Conservation (phyloP, 2,888 invertebrate genomes). For the Drosophila yooni region DNA sequence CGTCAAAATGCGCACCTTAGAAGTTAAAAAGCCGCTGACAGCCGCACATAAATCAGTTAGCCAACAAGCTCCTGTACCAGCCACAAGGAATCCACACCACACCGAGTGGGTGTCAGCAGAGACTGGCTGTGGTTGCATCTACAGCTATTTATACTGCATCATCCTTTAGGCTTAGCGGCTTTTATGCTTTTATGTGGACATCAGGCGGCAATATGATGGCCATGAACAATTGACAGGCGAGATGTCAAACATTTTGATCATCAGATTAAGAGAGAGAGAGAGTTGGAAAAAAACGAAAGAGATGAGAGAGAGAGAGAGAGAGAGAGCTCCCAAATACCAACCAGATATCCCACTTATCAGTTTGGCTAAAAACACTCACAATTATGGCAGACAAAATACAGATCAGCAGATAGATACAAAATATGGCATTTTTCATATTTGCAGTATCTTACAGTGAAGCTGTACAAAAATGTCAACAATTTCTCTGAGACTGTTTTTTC, state of each 20-base stretch:
- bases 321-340: not conserved
- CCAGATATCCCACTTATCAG: not conserved
- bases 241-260: constrained; percentile 49
- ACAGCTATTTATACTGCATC: not conserved
- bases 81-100: not conserved
- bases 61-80: not conserved
- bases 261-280: not conserved
- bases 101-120: constrained; percentile 47
- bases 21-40: constrained; percentile 67
- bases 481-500: not conserved
- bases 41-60: constrained; percentile 64
- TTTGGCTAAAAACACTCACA: too few relatives aligned
- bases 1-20: constrained; percentile 77
- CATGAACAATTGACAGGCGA: constrained; percentile 73
- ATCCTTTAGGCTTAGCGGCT: constrained; percentile 46
- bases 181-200: constrained; percentile 66
- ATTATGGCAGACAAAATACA: too few relatives aligned
- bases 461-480: not conserved
- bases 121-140: not conserved
- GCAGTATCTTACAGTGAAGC: not conserved
- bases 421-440: not conserved
- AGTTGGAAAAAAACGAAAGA: not conserved
- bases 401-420: not conserved
- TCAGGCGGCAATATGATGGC: constrained; percentile 75
- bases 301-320: not conserved